Evolutionary conservation across 2,113 vertebrate species (phyloP).

Genomic region (Naja naja): DNA sequence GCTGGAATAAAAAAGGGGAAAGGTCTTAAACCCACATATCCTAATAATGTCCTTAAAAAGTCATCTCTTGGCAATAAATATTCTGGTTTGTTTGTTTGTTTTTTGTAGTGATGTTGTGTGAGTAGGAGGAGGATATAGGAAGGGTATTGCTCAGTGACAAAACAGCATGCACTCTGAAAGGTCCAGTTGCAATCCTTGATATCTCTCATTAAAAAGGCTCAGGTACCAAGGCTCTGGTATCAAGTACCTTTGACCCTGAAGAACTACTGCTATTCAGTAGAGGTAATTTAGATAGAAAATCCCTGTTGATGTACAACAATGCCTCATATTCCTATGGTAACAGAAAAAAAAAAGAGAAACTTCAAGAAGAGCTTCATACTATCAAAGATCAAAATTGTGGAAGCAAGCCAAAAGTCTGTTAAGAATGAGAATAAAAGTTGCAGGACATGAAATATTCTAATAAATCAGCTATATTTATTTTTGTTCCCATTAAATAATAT

Average conservation of each 20-base stretch:
- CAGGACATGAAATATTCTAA: neutral
- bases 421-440: neutral
- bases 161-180: neutral
- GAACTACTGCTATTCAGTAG: neutral
- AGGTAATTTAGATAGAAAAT: neutral
- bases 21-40: neutral
- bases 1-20: conserved; percentile 24
- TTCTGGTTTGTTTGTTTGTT: neutral
- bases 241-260: neutral
- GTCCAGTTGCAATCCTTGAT: neutral
- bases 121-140: neutral
- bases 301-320: neutral
- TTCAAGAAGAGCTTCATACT: neutral
- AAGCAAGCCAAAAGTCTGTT: neutral
- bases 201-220: neutral
- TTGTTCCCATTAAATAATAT: neutral
- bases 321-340: neutral
- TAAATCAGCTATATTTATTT: neutral
- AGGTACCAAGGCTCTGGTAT: neutral
- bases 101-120: rapidly evolving
- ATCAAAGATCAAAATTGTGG: neutral
- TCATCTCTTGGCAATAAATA: conserved; percentile 18
- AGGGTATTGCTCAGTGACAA: neutral
- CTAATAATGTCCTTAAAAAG: neutral
- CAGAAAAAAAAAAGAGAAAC: neutral